phyloP scores from a whole-genome alignment of 2,888 invertebrate species.

The Dichetophora obliterata region DNA sequence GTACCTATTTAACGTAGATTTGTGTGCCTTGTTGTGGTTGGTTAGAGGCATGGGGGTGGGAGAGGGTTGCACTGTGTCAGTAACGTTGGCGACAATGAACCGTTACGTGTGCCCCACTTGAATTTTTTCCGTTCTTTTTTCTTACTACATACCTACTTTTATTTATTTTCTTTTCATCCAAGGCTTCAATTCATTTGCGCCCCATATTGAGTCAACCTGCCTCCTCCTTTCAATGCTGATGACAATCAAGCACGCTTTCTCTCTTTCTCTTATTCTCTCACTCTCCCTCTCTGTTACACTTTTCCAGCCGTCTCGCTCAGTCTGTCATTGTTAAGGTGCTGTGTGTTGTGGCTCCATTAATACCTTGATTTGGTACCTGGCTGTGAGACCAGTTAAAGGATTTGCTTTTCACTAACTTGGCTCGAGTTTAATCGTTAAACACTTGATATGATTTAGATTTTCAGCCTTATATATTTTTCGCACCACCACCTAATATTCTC shows the following conservation, averaged over 20 bases:
- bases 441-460: too few species aligned
- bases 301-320: background rate
- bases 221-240: too few species aligned
- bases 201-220: background rate
- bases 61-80: background rate
- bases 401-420: background rate
- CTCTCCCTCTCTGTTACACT: background rate
- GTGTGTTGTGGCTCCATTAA: background rate
- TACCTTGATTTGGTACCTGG: background rate
- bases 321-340: too few species aligned
- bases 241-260: too few species aligned
- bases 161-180: background rate
- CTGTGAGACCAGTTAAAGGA: background rate
- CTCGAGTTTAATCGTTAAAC: background rate
- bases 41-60: background rate
- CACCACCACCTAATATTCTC: too few species aligned
- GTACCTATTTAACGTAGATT: background rate
- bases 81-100: slow-evolving; percentile 5
- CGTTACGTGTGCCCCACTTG: slow-evolving; percentile 14
- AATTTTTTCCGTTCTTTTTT: background rate
- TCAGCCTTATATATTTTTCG: too few species aligned
- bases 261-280: background rate
- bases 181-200: background rate
- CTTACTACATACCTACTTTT: background rate
- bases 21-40: background rate